A percentile compares a stretch with the other conserved stretches of the same genome.
Evolutionary conservation across 2,888 invertebrate species (phyloP).

Genomic region (Timema podura): DNA sequence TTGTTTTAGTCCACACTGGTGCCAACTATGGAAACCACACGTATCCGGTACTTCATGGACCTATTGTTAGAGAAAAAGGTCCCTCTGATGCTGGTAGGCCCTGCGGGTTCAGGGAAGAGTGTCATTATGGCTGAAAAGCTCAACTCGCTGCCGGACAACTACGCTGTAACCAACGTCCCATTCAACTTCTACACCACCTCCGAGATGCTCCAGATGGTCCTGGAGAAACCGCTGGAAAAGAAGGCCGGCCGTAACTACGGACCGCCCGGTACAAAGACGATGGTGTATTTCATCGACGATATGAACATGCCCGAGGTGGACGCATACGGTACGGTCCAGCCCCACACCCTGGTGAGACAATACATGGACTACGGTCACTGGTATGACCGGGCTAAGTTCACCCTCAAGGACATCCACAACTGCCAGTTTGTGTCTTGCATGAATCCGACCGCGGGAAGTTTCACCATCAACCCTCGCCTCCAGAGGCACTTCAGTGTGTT

Average conservation of each 20-base stretch:
- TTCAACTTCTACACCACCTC: conserved; percentile 95
- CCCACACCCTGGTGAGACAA: conserved; percentile 88
- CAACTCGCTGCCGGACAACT: conserved; percentile 66
- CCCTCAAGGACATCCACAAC: conserved; percentile 86
- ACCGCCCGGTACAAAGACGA: conserved; percentile 85
- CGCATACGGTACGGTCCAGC: conserved; percentile 89
- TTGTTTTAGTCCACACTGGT: conserved; percentile 68
- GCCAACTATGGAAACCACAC: conserved; percentile 83
- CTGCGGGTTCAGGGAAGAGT: conserved; percentile 87
- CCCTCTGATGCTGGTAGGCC: conserved; percentile 88
- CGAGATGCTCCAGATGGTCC: conserved; percentile 79
- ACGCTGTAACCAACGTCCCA: conserved; percentile 81
- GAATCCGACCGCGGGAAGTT: conserved; percentile 95
- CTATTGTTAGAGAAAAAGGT: conserved; percentile 69
- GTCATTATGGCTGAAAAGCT: conserved; percentile 86
- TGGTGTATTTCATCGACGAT: conserved; percentile 93
- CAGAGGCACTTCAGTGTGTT: conserved; percentile 86
- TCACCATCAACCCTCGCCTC: conserved; percentile 85
- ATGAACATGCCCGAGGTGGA: conserved; percentile 98
- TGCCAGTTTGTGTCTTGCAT: conserved; percentile 93
- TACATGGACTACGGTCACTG: conserved; percentile 93
- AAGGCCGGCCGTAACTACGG: conserved; percentile 92
- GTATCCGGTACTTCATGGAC: conserved; percentile 84
- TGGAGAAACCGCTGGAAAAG: conserved; percentile 91
- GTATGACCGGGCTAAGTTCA: conserved; percentile 85